Evolutionary conservation across 1,140 invertebrate genomes (phyloP).

Genomic region (Diabrotica undecimpunctata): DNA sequence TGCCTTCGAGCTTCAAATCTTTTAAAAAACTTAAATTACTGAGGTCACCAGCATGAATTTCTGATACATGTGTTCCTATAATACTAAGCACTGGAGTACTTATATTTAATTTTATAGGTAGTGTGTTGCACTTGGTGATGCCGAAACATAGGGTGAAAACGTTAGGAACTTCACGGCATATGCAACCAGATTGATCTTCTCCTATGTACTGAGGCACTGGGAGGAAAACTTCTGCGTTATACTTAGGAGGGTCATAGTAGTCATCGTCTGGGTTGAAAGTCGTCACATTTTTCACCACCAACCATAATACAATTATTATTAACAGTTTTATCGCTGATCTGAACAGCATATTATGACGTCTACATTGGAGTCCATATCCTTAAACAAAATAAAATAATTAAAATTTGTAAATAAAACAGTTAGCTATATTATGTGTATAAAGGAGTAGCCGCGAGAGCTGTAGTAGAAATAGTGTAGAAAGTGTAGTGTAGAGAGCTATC

Average conservation of each 20-base stretch:
- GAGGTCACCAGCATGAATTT: slow-evolving; percentile 33
- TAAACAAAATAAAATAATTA: background rate
- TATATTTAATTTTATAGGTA: slow-evolving; percentile 31
- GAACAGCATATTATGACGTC: background rate
- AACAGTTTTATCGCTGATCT: background rate
- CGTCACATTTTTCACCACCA: slow-evolving; percentile 7
- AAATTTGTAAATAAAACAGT: background rate
- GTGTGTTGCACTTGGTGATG: slow-evolving; percentile 29
- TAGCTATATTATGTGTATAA: too few species aligned
- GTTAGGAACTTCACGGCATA: slow-evolving; percentile 28
- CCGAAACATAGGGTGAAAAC: slow-evolving; percentile 35
- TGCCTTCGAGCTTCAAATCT: slow-evolving; percentile 35
- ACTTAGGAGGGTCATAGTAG: background rate
- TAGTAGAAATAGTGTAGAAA: too few species aligned
- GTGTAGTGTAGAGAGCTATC: too few species aligned
- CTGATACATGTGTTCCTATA: slow-evolving; percentile 30
- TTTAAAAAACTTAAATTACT: slow-evolving; percentile 24
- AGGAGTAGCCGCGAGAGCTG: too few species aligned
- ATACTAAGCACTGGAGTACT: slow-evolving; percentile 22
- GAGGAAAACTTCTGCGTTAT: background rate
- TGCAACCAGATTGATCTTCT: slow-evolving; percentile 33
- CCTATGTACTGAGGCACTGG: slow-evolving; percentile 16
- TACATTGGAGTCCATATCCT: background rate
- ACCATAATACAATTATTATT: background rate
- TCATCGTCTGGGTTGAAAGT: background rate